These are phyloP conservation scores for Oryzias melastigma DNA, from an alignment of 2,113 vertebrate genomes.

Conservation along the genomic window DNA sequence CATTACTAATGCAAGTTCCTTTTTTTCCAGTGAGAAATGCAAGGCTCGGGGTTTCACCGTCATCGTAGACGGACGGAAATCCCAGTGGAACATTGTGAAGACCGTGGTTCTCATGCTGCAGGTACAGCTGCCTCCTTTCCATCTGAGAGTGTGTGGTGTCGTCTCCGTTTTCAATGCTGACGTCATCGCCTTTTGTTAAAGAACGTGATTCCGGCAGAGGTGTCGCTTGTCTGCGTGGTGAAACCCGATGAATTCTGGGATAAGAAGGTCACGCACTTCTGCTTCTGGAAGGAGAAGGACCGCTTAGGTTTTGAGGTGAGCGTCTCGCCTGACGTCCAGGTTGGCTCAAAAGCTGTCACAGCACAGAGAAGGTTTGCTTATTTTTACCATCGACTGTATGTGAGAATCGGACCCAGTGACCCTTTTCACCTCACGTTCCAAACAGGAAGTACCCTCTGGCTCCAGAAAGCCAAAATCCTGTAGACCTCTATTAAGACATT, in stretches of 20 bases:
- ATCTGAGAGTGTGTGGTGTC: too few species aligned
- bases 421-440: too few species aligned
- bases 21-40: conserved; percentile 87
- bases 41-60: conserved; percentile 98
- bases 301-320: conserved; percentile 96
- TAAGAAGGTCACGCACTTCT: conserved; percentile 99
- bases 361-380: too few species aligned
- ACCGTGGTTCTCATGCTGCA: conserved; percentile 98
- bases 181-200: conserved; percentile 47
- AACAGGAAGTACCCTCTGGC: too few species aligned
- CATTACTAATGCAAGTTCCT: background rate
- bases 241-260: conserved; percentile 99
- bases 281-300: conserved; percentile 99
- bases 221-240: conserved; percentile 97
- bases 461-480: too few species aligned
- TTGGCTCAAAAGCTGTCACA: too few species aligned
- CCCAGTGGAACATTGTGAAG: conserved; percentile 98
- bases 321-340: background rate
- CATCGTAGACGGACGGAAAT: conserved; percentile 96
- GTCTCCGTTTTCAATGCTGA: background rate
- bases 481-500: too few species aligned
- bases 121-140: conserved; percentile 72
- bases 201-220: conserved; percentile 98
- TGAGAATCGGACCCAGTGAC: too few species aligned
- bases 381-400: too few species aligned